Percentiles rank a stretch among this genome's conserved stretches.
Conservation (phyloP, 2,888 invertebrate species). For the Sepiola atlantica region DNA sequence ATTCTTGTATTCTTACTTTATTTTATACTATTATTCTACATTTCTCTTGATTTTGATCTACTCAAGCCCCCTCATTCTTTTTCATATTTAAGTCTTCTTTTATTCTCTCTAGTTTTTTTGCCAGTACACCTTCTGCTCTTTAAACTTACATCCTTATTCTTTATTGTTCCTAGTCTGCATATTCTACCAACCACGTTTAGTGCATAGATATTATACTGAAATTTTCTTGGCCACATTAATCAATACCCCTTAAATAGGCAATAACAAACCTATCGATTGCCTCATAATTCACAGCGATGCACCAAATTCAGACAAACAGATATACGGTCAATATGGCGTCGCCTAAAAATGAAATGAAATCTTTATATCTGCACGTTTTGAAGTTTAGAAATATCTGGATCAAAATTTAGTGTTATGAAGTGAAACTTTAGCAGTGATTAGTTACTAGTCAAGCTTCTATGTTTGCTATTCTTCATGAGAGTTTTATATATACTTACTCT, state of each 20-base stretch:
- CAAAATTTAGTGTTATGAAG: too few relatives aligned
- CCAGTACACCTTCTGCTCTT: too few relatives aligned
- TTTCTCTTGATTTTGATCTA: neutral
- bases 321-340: neutral
- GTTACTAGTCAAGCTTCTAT: too few relatives aligned
- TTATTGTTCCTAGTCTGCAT: neutral
- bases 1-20: too few relatives aligned
- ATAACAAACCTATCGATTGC: neutral
- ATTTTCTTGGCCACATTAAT: neutral
- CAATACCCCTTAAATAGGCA: neutral
- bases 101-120: too few relatives aligned
- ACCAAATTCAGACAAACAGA: neutral
- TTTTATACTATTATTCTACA: neutral
- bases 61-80: neutral
- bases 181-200: neutral
- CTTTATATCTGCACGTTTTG: neutral
- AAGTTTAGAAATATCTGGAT: too few relatives aligned
- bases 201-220: neutral
- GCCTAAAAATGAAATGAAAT: neutral
- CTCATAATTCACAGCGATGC: neutral
- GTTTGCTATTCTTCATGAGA: too few relatives aligned
- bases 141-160: neutral
- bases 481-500: too few relatives aligned
- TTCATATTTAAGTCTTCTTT: too few relatives aligned
- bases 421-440: too few relatives aligned